Evolutionary conservation across 2,888 invertebrate species (phyloP).

Genomic region (Amblyjoppa proteus): DNA sequence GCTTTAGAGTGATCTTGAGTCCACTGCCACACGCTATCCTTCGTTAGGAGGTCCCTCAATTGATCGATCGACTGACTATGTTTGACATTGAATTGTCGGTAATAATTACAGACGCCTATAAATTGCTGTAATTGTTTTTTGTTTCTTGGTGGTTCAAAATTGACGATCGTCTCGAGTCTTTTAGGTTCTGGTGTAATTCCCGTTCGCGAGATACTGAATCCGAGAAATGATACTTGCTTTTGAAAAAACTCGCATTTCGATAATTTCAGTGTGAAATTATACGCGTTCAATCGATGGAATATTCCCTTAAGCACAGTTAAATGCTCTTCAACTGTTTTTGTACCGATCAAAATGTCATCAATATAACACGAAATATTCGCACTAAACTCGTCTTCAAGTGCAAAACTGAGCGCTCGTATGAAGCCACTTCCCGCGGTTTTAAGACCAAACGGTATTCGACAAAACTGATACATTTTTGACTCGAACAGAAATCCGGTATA

Average conservation of each 20-base stretch:
- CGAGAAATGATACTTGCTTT: slow-evolving; percentile 44
- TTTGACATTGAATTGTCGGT: slow-evolving; percentile 33
- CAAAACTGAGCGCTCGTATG: slow-evolving; percentile 61
- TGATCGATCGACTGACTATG: slow-evolving; percentile 30
- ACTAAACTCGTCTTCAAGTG: background rate
- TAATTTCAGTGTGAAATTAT: slow-evolving; percentile 72
- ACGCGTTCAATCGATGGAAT: slow-evolving; percentile 35
- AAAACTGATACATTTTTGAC: slow-evolving; percentile 72
- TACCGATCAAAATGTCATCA: slow-evolving; percentile 63
- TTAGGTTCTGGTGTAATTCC: slow-evolving; percentile 50
- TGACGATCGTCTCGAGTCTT: slow-evolving; percentile 67
- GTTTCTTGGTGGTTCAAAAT: slow-evolving; percentile 71
- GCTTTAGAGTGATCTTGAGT: background rate
- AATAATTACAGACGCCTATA: slow-evolving; percentile 35
- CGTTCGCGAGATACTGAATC: slow-evolving; percentile 53
- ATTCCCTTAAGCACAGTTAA: slow-evolving; percentile 54
- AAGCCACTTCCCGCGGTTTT: slow-evolving; percentile 60
- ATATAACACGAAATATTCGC: slow-evolving; percentile 22
- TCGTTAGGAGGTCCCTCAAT: slow-evolving; percentile 52
- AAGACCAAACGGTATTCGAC: slow-evolving; percentile 76
- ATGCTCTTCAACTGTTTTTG: slow-evolving; percentile 68
- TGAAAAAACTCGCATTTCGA: slow-evolving; percentile 71
- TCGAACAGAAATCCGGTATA: slow-evolving; percentile 71
- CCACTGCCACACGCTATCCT: slow-evolving; percentile 19
- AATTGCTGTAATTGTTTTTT: slow-evolving; percentile 70